Percentiles rank a stretch among this genome's conserved stretches.
These are phyloP conservation scores for Neocrepidodera transversa DNA, from an alignment of 2,888 invertebrate species.

Conservation along the genomic window DNA sequence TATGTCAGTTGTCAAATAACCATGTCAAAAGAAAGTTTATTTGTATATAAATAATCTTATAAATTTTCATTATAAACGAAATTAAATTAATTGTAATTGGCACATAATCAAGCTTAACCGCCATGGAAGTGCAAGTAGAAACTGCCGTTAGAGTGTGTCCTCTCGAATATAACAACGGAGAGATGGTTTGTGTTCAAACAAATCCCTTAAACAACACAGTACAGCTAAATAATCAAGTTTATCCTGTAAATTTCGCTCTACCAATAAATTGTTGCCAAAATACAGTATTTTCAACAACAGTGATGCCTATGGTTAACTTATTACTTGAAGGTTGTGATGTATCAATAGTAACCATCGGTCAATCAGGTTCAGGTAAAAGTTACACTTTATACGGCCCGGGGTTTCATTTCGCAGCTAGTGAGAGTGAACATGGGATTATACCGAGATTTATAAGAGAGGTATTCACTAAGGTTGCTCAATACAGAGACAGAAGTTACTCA, in stretches of 20 bases:
- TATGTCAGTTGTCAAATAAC: background rate
- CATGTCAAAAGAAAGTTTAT: background rate
- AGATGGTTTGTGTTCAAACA: conserved; percentile 67
- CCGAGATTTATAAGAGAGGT: conserved; percentile 76
- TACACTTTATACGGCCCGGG: conserved; percentile 78
- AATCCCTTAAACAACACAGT: conserved; percentile 68
- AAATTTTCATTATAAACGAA: background rate
- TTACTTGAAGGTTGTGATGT: conserved; percentile 78
- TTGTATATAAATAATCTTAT: background rate
- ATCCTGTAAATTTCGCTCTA: conserved; percentile 65
- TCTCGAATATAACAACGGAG: conserved; percentile 62
- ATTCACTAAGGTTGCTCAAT: conserved; percentile 70
- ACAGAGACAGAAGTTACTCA: conserved; percentile 70
- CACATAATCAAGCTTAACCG: background rate
- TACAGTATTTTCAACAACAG: conserved; percentile 69
- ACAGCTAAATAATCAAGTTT: conserved; percentile 67
- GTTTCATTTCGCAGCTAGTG: conserved; percentile 67
- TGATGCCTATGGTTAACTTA: conserved; percentile 71
- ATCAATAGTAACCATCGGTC: conserved; percentile 75
- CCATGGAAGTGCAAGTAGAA: conserved; percentile 77
- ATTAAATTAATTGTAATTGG: background rate
- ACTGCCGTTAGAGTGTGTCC: conserved; percentile 74
- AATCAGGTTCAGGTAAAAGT: conserved; percentile 71
- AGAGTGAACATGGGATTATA: conserved; percentile 75
- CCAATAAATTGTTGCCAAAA: conserved; percentile 70